phyloP scores from a whole-genome alignment of 2,888 invertebrate species.

The Aquatica leii region DNA sequence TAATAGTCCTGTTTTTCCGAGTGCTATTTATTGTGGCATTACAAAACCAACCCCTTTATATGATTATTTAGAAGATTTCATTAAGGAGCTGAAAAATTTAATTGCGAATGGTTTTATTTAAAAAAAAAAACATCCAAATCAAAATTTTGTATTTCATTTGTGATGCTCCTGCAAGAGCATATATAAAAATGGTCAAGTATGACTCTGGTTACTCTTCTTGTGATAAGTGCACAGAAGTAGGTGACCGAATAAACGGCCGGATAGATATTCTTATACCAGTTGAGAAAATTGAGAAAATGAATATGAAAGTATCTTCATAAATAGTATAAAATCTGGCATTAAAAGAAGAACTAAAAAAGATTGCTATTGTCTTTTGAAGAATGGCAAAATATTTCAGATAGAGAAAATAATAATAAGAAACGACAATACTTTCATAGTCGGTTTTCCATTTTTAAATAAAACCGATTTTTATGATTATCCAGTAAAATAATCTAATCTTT shows the following conservation, averaged over 20 bases:
- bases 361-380: no score
- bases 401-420: no score
- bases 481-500: no score
- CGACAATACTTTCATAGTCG: no score
- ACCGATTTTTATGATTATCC: no score
- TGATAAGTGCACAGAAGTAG: constrained; percentile 25
- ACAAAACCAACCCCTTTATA: not conserved
- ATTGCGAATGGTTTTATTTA: constrained; percentile 15
- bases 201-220: constrained; percentile 27
- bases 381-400: no score
- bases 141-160: constrained; percentile 12
- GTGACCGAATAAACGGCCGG: constrained; percentile 16
- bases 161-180: constrained; percentile 27
- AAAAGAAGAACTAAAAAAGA: no score
- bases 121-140: constrained; percentile 7
- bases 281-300: no score
- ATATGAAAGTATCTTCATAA: no score
- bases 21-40: constrained; percentile 3
- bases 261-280: no score
- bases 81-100: constrained; percentile 4
- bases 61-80: not conserved
- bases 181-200: constrained; percentile 22
- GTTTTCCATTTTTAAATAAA: no score
- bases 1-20: not conserved
- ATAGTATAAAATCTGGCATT: no score